Conservation (phyloP, 2,888 invertebrate genomes). For the Carabus problematicus region DNA sequence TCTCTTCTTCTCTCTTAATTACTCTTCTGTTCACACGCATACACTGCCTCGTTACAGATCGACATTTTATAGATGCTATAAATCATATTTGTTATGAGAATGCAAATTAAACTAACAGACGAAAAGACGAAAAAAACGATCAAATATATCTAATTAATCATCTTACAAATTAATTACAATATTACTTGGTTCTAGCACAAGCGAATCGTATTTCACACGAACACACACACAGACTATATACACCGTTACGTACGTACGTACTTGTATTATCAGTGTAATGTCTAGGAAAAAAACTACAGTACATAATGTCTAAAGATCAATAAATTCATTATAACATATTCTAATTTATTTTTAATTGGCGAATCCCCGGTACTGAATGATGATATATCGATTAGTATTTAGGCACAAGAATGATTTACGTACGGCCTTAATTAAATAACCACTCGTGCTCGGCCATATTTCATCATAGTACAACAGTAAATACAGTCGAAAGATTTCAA, state of each 20-base stretch:
- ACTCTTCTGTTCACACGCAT: conserved; percentile 29
- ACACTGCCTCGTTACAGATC: conserved; percentile 9
- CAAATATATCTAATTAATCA: conserved; percentile 30
- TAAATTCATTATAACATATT: background rate
- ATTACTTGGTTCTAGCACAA: conserved; percentile 14
- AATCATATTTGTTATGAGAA: conserved; percentile 31
- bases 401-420: background rate
- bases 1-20: background rate
- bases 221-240: no score
- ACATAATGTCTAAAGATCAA: no score
- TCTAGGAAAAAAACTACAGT: background rate
- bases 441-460: background rate
- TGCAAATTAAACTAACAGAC: conserved; percentile 23
- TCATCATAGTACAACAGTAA: background rate
- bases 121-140: background rate
- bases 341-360: background rate
- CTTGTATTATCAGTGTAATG: background rate
- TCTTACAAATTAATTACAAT: conserved; percentile 37
- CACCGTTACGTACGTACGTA: background rate
- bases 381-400: background rate
- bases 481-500: background rate
- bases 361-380: conserved; percentile 1
- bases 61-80: conserved; percentile 25
- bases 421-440: conserved; percentile 1
- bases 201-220: conserved; percentile 20